A percentile compares a stretch with the other conserved stretches of the same genome.
Evolutionary conservation across 2,113 vertebrate genomes (phyloP).

Genomic region (Perognathus longimembris): DNA sequence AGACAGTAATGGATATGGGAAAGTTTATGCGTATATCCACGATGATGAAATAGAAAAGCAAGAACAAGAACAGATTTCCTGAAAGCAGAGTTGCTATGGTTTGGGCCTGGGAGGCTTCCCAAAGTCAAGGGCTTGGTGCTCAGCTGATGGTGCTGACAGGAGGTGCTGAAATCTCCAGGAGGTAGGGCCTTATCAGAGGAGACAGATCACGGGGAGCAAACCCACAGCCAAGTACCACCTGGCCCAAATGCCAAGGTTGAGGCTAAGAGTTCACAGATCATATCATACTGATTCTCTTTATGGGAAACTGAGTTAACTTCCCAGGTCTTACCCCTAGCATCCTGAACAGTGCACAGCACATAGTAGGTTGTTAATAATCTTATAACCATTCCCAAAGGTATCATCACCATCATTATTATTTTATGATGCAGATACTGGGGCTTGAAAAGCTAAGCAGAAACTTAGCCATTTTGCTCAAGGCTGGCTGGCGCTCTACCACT

Average conservation of each 20-base stretch:
- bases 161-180: neutral
- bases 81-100: neutral
- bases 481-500: too few species aligned
- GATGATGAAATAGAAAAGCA: neutral
- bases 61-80: neutral
- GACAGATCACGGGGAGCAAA: neutral
- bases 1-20: too few species aligned
- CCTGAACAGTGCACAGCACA: neutral
- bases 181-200: neutral
- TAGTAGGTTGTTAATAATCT: neutral
- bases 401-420: too few species aligned
- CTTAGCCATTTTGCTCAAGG: too few species aligned
- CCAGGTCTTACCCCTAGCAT: neutral
- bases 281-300: neutral
- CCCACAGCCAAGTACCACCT: neutral
- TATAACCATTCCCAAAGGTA: neutral
- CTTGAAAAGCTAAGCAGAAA: too few species aligned
- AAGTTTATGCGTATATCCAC: neutral
- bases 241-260: neutral
- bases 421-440: too few species aligned
- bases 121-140: neutral
- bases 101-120: neutral
- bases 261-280: neutral
- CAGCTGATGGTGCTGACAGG: neutral
- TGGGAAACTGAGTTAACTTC: neutral